Conservation (phyloP, 2,888 invertebrate genomes). For the Amphipyra tragopoginis region DNA sequence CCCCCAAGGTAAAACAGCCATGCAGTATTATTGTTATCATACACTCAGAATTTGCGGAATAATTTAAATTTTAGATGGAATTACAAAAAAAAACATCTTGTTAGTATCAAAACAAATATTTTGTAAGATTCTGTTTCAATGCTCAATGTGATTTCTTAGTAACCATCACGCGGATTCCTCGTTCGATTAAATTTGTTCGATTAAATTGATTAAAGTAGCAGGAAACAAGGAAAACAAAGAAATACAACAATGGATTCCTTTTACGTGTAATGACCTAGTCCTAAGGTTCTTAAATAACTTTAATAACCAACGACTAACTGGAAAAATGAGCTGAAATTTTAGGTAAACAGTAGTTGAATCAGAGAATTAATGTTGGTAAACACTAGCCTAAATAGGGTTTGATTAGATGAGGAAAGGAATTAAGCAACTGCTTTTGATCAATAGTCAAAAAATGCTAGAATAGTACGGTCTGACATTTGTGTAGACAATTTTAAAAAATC, state of each 20-base stretch:
- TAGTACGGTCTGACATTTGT: too few relatives aligned
- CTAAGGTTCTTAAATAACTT: not conserved
- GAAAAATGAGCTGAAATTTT: too few relatives aligned
- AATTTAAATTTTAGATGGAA: not conserved
- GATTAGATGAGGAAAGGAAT: conserved; percentile 4
- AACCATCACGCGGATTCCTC: conserved; percentile 2
- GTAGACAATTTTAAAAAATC: not conserved
- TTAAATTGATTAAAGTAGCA: conserved; percentile 20
- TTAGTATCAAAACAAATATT: not conserved
- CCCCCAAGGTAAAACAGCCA: not conserved
- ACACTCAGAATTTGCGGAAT: conserved; percentile 3
- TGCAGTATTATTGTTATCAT: not conserved
- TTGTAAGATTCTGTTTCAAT: not conserved
- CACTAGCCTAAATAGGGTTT: too few relatives aligned
- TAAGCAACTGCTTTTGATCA: too few relatives aligned
- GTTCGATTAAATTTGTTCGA: conserved; percentile 31
- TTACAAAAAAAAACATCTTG: too few relatives aligned
- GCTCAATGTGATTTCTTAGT: conserved; percentile 4
- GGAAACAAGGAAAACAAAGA: conserved; percentile 33
- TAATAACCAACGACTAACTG: not conserved
- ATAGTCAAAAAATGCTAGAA: not conserved
- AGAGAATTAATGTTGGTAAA: too few relatives aligned
- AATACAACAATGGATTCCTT: conserved; percentile 21
- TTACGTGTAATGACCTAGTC: conserved; percentile 3
- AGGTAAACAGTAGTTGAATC: too few relatives aligned